Evolutionary conservation across 2,888 invertebrate genomes (phyloP), one percentile per base, ranked within the genome.

Genomic region (Idaea aversata): DNA sequence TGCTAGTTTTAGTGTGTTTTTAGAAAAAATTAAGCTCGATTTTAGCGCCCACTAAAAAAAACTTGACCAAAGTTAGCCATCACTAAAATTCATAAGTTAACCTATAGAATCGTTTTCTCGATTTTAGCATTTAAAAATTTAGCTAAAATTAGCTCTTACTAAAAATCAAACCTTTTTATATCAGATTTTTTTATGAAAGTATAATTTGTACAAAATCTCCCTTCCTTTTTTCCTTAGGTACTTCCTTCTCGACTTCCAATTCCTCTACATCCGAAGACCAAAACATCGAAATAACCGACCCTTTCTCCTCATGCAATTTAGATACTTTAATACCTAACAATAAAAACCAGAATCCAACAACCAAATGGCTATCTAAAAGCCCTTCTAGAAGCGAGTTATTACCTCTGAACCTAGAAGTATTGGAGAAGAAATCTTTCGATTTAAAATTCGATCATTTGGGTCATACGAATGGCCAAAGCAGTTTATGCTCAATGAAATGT

Each of bases 401-500:
- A 15, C 71, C 72, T 5, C 60, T 72, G 0, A 68, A 67, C 6
- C 64, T 70, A 16, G 70, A 69, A 35, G 62, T 62, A 34, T 63
- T 68, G 1, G 69, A 68, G 60, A 69, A 57, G 65, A 66, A 3
- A 65, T 66, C 57, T 72, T 72, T 60, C 47, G 65, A 70, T 16
- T 47, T 72, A 10, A 69, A 72, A 61, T 59, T 67, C 5, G 64
- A 71, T 15, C 58, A 65, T 7, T 0, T 67, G 0, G 59, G 59
- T 57, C 65, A 64, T 16, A 67, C 47, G 13, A 47, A 47, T 47
- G 47, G 67, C 36, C 67, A 59, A 25, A 25, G 68, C 34, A 86
- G 86, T 66, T 38, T 86, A 3, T 86, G 84, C 65, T 86, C 86
- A 5, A 83, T 86, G 81, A 77, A 84, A 61, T 87, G 83, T 69